Percentiles rank a stretch among this genome's conserved stretches.
Evolutionary conservation across 2,888 invertebrate genomes (phyloP).

Genomic region (Chirona hameri): DNA sequence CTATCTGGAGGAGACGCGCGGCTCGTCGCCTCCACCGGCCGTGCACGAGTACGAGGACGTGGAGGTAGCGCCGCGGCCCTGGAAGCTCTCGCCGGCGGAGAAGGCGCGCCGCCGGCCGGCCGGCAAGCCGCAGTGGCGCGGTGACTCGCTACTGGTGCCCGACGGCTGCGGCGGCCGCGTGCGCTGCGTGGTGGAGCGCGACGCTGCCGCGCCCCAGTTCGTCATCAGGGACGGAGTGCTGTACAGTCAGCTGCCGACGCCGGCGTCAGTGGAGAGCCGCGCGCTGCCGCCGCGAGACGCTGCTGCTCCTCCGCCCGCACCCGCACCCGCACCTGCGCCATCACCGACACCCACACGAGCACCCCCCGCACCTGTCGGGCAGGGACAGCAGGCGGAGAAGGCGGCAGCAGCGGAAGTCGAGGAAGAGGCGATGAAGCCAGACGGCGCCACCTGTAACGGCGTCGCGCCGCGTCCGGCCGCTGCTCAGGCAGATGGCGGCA

Average conservation of each 20-base stretch:
- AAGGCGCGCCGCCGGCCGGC: conserved; percentile 10
- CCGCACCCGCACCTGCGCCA: background rate
- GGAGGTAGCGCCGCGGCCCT: background rate
- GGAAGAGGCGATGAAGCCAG: background rate
- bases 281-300: background rate
- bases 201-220: background rate
- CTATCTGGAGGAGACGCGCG: background rate
- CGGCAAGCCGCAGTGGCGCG: background rate
- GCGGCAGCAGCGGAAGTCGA: background rate
- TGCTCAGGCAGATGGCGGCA: background rate
- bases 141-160: conserved; percentile 1
- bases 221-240: background rate
- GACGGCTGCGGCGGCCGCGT: conserved; percentile 2
- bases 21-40: background rate
- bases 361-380: no score
- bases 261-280: background rate
- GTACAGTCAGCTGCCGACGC: conserved; percentile 13
- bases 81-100: background rate
- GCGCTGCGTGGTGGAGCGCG: conserved; percentile 8
- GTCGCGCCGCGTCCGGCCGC: background rate
- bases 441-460: background rate
- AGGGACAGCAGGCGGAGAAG: no score
- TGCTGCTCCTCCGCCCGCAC: background rate
- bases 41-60: conserved; percentile 9
- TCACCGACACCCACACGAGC: no score